These are phyloP conservation scores for Hypocryptadius cinnamomeus DNA, from an alignment of 2,113 vertebrate genomes.

Conservation along the genomic window DNA sequence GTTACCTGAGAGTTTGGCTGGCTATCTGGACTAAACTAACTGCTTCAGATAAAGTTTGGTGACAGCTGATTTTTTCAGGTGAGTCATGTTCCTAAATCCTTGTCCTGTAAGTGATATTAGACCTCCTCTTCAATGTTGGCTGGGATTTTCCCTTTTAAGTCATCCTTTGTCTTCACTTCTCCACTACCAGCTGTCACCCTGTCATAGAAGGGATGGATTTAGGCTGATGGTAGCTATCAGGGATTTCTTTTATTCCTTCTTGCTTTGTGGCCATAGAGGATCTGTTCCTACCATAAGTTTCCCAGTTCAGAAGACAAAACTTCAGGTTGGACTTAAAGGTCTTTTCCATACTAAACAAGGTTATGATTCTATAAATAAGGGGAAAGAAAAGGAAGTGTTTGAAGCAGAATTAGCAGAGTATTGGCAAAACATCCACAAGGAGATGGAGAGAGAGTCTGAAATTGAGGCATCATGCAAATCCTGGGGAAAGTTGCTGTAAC, in stretches of 20 bases:
- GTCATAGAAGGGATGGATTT: background rate
- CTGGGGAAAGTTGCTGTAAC: background rate
- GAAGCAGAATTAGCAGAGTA: background rate
- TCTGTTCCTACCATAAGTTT: background rate
- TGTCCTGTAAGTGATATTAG: background rate
- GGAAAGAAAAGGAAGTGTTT: background rate
- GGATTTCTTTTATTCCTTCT: background rate
- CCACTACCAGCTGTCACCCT: background rate
- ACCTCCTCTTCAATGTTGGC: background rate
- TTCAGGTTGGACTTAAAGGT: background rate
- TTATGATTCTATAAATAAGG: background rate
- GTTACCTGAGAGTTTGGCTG: background rate
- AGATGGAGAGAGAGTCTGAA: background rate
- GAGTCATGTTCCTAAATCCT: background rate
- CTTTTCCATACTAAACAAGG: background rate
- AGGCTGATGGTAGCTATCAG: background rate
- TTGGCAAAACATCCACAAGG: background rate
- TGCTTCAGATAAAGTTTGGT: background rate
- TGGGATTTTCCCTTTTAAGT: background rate
- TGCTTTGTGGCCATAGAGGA: background rate
- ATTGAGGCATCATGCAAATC: background rate
- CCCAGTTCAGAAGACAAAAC: background rate
- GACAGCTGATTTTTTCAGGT: background rate
- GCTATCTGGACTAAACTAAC: background rate
- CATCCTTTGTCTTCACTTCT: background rate